phyloP scores from a whole-genome alignment of 2,888 invertebrate genomes.

The Galerucella pusilla region DNA sequence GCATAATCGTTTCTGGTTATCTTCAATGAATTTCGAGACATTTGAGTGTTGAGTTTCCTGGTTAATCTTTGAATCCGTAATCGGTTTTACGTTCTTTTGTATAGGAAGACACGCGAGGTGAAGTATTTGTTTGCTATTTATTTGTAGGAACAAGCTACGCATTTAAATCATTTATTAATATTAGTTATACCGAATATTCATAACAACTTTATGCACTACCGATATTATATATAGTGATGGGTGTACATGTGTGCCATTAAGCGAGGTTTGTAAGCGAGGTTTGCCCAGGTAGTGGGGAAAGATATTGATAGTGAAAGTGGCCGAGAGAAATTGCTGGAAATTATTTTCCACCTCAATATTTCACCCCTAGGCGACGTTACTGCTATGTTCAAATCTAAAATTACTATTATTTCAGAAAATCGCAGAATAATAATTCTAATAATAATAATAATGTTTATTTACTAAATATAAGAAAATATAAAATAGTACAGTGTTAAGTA shows the following conservation, averaged over 20 bases:
- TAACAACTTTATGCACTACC: background rate
- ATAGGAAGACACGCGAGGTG: slow-evolving; percentile 20
- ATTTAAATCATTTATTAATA: background rate
- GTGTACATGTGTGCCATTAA: background rate
- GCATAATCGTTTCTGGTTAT: slow-evolving; percentile 30
- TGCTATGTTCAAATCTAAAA: too few relatives aligned
- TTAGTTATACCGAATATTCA: background rate
- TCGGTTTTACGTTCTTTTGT: slow-evolving; percentile 3
- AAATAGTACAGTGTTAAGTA: too few relatives aligned
- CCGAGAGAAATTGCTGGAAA: too few relatives aligned
- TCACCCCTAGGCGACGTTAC: too few relatives aligned
- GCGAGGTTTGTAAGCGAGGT: too few relatives aligned
- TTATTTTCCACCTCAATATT: too few relatives aligned
- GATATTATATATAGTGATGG: background rate
- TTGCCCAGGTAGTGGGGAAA: too few relatives aligned
- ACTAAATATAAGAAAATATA: too few relatives aligned
- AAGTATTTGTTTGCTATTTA: background rate
- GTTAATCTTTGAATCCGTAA: slow-evolving; percentile 17
- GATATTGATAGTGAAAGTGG: too few relatives aligned
- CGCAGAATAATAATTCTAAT: too few relatives aligned
- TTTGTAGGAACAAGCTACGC: background rate
- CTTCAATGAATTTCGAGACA: slow-evolving; percentile 10
- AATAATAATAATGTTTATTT: too few relatives aligned
- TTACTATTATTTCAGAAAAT: too few relatives aligned
- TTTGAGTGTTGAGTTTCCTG: slow-evolving; percentile 20